Percentiles rank a stretch among this genome's conserved stretches.
Conservation (phyloP, 2,113 vertebrate species). For the Salvelinus alpinus region DNA sequence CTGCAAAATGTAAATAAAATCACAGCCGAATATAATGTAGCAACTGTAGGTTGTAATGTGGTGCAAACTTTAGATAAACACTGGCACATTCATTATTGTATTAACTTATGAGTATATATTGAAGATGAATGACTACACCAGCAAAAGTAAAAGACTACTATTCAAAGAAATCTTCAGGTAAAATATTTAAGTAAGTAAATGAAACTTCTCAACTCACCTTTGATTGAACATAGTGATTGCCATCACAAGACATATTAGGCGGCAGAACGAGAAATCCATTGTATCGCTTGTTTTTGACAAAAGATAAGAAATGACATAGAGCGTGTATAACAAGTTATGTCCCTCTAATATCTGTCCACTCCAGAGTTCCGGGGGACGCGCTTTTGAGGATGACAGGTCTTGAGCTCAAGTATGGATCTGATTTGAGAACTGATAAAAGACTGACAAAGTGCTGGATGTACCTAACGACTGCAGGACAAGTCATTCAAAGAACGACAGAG, state of each 20-base stretch:
- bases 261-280: slow-evolving; percentile 66
- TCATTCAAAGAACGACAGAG: slow-evolving; percentile 61
- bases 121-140: background rate
- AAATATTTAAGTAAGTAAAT: background rate
- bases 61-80: background rate
- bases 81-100: background rate
- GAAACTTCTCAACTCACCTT: slow-evolving; percentile 66
- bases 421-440: slow-evolving; percentile 11
- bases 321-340: slow-evolving; percentile 45
- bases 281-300: slow-evolving; percentile 32
- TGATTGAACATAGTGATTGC: slow-evolving; percentile 62
- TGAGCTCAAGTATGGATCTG: slow-evolving; percentile 21
- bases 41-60: background rate
- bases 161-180: slow-evolving; percentile 21
- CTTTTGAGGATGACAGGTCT: slow-evolving; percentile 24
- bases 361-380: slow-evolving; percentile 17
- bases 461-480: slow-evolving; percentile 30
- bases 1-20: background rate
- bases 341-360: slow-evolving; percentile 27
- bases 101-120: too few relatives aligned
- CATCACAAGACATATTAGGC: slow-evolving; percentile 61
- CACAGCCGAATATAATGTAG: background rate
- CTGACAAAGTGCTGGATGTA: slow-evolving; percentile 1
- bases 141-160: background rate
- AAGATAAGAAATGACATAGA: slow-evolving; percentile 1